Percentiles rank a stretch among this genome's conserved stretches.
phyloP scores from a whole-genome alignment of 2,113 vertebrate species.

The Xenopus tropicalis region UCB_Xtro_10.0 CM004450.2:129656501-129657000 shows the following conservation, averaged over 20 bases:
- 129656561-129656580: conserved; percentile 23
- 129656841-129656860: too few species aligned
- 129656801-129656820: too few species aligned
- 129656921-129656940: too few species aligned
- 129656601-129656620: conserved; percentile 27
- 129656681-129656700: conserved; percentile 7
- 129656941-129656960: too few species aligned
- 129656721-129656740: not conserved
- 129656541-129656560: conserved; percentile 1
- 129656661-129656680: conserved; percentile 2
- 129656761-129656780: not conserved
- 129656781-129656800: conserved; percentile 3
- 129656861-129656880: too few species aligned
- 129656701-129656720: conserved; percentile 1
- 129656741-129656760: conserved; percentile 17
- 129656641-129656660: not conserved
- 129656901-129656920: too few species aligned
- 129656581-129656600: conserved; percentile 21
- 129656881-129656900: too few species aligned
- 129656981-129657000: too few species aligned
- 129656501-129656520: conserved; percentile 8
- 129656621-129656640: conserved; percentile 12
- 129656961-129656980: too few species aligned
- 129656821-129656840: too few species aligned
- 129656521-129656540: not conserved